These are phyloP conservation scores for Glyptemys insculpta DNA, from an alignment of 2,797 vertebrate species.

Conservation along the genomic window DNA sequence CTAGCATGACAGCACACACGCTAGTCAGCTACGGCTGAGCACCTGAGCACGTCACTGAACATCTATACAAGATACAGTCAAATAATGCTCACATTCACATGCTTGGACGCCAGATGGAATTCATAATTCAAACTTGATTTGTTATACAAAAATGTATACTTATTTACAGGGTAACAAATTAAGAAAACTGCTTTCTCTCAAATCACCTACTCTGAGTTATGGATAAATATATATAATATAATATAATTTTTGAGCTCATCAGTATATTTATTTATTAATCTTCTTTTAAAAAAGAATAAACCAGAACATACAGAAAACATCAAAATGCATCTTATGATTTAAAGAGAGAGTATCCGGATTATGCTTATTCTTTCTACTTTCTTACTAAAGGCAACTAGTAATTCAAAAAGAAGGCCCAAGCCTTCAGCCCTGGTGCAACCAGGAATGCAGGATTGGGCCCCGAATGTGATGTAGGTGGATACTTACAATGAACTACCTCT, in stretches of 20 bases:
- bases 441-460: slow-evolving; percentile 35
- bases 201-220: slow-evolving; percentile 82
- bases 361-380: slow-evolving; percentile 68
- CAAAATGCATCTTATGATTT: slow-evolving; percentile 72
- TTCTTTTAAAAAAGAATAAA: slow-evolving; percentile 68
- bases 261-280: slow-evolving; percentile 71
- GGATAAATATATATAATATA: slow-evolving; percentile 76
- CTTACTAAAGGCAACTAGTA: slow-evolving; percentile 68
- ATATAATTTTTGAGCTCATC: slow-evolving; percentile 81
- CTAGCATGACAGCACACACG: slow-evolving; percentile 87
- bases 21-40: slow-evolving; percentile 84
- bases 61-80: slow-evolving; percentile 88
- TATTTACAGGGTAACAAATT: slow-evolving; percentile 94
- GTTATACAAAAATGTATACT: slow-evolving; percentile 89
- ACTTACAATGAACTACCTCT: slow-evolving; percentile 65
- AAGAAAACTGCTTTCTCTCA: slow-evolving; percentile 86
- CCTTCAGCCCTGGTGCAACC: slow-evolving; percentile 21
- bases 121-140: slow-evolving; percentile 87
- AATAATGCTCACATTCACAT: slow-evolving; percentile 90
- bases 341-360: slow-evolving; percentile 82
- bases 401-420: slow-evolving; percentile 59
- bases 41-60: slow-evolving; percentile 88
- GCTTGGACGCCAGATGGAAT: slow-evolving; percentile 90
- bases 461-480: slow-evolving; percentile 58
- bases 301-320: slow-evolving; percentile 78